Evolutionary conservation across 2,113 vertebrate genomes (phyloP).

Genomic region (Theristicus caerulescens): DNA sequence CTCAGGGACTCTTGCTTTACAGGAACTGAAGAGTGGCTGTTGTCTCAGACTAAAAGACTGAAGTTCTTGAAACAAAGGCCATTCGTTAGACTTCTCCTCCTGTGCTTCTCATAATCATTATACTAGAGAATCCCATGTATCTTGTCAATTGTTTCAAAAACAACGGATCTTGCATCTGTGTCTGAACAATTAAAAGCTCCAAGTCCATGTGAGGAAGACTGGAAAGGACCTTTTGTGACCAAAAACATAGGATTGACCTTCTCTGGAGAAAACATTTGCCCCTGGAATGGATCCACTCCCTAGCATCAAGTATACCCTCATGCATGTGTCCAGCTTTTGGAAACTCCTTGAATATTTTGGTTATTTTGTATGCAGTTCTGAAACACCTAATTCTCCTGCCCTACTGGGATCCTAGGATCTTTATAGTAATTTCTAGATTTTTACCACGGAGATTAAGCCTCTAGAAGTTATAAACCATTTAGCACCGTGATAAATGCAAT

Average conservation of each 20-base stretch:
- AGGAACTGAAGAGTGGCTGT: not conserved
- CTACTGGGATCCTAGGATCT: not conserved
- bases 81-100: not conserved
- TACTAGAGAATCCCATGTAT: not conserved
- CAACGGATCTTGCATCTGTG: fast-evolving
- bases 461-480: not conserved
- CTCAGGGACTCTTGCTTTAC: not conserved
- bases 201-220: not conserved
- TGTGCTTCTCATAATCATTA: not conserved
- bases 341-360: not conserved
- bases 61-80: not conserved
- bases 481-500: not conserved
- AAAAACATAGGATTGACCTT: not conserved
- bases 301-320: not conserved
- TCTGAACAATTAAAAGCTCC: not conserved
- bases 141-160: not conserved
- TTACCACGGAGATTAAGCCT: not conserved
- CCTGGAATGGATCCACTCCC: not conserved
- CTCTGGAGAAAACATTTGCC: not conserved
- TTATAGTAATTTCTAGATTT: not conserved
- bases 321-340: fast-evolving
- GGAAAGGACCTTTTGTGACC: not conserved
- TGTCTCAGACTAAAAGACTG: not conserved
- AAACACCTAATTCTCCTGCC: not conserved
- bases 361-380: fast-evolving